phyloP scores from a whole-genome alignment of 2,888 invertebrate species.

The Acronicta leporina region DNA sequence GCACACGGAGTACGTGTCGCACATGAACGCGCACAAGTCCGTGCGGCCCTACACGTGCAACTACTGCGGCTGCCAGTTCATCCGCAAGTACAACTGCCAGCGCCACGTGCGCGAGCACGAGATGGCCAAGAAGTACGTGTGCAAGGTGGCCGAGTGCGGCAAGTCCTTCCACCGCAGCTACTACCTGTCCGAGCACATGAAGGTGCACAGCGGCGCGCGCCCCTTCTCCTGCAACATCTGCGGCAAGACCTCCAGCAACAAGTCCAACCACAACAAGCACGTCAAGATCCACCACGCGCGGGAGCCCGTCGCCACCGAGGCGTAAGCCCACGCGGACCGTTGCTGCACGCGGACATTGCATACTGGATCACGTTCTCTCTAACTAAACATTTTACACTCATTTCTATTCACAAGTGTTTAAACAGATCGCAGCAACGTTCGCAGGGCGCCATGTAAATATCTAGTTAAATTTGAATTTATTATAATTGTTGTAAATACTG shows the following conservation, averaged over 20 bases:
- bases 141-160: constrained; percentile 92
- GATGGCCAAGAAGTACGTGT: constrained; percentile 93
- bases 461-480: constrained; percentile 83
- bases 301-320: constrained; percentile 95
- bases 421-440: constrained; percentile 36
- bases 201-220: constrained; percentile 94
- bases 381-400: not conserved
- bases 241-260: constrained; percentile 96
- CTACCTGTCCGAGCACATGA: constrained; percentile 95
- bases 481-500: constrained; percentile 81
- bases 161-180: constrained; percentile 96
- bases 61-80: constrained; percentile 96
- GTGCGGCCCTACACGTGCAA: constrained; percentile 96
- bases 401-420: constrained; percentile 11
- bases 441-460: constrained; percentile 74
- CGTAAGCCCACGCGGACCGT: constrained; percentile 76
- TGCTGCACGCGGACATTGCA: constrained; percentile 2
- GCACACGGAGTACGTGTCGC: constrained; percentile 93
- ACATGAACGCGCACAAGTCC: constrained; percentile 95
- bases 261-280: constrained; percentile 97
- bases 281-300: constrained; percentile 96
- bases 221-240: constrained; percentile 96
- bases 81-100: constrained; percentile 96
- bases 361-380: not conserved
- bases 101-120: constrained; percentile 95